A percentile compares a stretch with the other conserved stretches of the same genome.
Conservation (phyloP, 2,113 vertebrate species). For the Aplodontia rufa region DNA sequence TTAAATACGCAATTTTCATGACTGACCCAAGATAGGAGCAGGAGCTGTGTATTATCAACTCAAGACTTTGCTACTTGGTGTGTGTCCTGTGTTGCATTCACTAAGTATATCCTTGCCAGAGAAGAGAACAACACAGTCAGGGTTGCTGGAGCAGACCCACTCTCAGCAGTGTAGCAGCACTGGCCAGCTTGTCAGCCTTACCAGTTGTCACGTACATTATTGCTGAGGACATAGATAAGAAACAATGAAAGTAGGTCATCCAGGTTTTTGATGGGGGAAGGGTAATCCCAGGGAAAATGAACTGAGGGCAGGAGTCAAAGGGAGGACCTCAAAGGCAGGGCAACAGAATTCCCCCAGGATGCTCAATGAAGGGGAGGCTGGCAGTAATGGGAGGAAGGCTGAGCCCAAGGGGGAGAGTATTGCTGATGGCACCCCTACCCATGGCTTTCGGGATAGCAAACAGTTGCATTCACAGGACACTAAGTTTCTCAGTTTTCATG, state of each 20-base stretch:
- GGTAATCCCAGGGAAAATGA: not conserved
- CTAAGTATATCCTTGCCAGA: not conserved
- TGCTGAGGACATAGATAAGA: not conserved
- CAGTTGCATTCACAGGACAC: accelerated
- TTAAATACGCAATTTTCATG: not conserved
- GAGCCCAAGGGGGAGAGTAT: not conserved
- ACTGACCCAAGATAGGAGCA: not conserved
- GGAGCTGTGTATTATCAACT: too few relatives aligned
- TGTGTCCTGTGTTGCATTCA: accelerated
- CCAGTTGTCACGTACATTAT: not conserved
- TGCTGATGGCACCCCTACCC: not conserved
- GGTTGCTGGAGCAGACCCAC: not conserved
- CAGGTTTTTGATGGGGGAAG: not conserved
- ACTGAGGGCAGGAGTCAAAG: not conserved
- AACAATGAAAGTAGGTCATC: not conserved
- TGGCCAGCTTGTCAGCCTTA: not conserved
- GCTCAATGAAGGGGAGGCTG: too few relatives aligned
- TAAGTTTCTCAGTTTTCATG: not conserved
- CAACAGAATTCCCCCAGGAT: not conserved
- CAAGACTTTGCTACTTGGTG: not conserved
- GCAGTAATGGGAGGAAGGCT: accelerated
- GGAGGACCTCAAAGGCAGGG: not conserved
- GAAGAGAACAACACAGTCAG: not conserved
- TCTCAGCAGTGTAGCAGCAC: not conserved
- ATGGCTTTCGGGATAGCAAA: not conserved